These are phyloP conservation scores for Xestia ashworthii DNA, from an alignment of 2,888 invertebrate genomes.

Conservation along the genomic window DNA sequence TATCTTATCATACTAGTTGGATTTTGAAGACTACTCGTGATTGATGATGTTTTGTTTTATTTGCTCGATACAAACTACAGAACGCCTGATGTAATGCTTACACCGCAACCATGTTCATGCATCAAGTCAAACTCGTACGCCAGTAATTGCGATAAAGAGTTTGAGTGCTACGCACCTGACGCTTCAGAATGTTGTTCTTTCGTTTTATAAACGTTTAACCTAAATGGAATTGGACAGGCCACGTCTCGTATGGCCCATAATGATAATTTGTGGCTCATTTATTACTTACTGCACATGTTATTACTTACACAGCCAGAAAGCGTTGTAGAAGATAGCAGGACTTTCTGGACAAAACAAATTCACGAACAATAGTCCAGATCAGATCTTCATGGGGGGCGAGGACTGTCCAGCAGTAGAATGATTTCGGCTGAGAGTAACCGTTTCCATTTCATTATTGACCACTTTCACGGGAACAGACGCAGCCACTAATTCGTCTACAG, in stretches of 20 bases:
- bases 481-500: no score
- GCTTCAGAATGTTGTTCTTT: neutral
- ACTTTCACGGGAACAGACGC: no score
- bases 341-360: neutral
- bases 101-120: neutral
- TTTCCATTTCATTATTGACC: no score
- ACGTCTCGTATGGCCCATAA: neutral
- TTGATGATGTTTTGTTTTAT: constrained; percentile 1
- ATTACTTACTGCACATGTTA: neutral
- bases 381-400: no score
- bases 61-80: neutral
- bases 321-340: neutral
- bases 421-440: no score
- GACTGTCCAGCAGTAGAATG: no score
- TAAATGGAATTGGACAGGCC: neutral
- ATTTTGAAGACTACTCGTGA: constrained; percentile 59
- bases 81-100: neutral
- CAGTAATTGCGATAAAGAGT: neutral
- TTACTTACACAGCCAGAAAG: neutral
- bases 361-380: no score
- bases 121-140: neutral
- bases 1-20: constrained; percentile 69
- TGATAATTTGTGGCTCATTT: no score
- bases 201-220: neutral
- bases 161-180: neutral